Evolutionary conservation across 2,888 invertebrate genomes (phyloP), one percentile per base, ranked within the genome.

Genomic region (Chloroclystis v-ata): DNA sequence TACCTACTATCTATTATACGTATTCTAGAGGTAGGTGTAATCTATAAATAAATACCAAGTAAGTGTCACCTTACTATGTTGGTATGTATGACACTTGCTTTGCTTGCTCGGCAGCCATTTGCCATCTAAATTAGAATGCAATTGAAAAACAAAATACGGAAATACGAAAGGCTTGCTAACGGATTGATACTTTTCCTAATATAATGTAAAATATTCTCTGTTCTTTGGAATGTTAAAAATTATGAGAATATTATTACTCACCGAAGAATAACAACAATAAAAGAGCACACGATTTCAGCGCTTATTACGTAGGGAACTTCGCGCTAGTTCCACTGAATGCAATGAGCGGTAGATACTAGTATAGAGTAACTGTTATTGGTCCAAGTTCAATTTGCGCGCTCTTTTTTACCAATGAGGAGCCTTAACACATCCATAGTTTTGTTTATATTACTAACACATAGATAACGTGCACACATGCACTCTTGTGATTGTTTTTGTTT

Each of bases 281-380:
- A 78, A 72, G 79, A 77, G 75, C 83, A 86, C 84, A 87, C 87
- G 84, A 87, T 86, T 87, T 85, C 85, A 84, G 86, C 74, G 83
- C 87, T 84, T 87, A 87, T 85, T 85, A 85, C 84, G 85, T 84
- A 82, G 82, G 76, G 65, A 80, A 84, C 82, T 82, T 85, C 78
- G 77, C 73, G 75, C 72, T 79, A 69, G 66, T 71, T 75, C 71
- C 69, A 79, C 76, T 76, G 77, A 80, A 79, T 78, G 76, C 73
- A 73, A 32, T 63, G 75, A 76, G 68, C 65, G 69, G 67, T 61
- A 73, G 69, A 78, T 24, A 76, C 77, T 76, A 76, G 61, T 65
- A 60, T 60, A 58, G 71, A 72, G 68, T 65, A 54, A 56, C 58
- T 67, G 49, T 64, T 63, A 86, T 88, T 88, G 86, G 88, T 61